A percentile compares a stretch with the other conserved stretches of the same genome.
Conservation (phyloP, 2,888 invertebrate genomes). For the Euplexia lucipara region DNA sequence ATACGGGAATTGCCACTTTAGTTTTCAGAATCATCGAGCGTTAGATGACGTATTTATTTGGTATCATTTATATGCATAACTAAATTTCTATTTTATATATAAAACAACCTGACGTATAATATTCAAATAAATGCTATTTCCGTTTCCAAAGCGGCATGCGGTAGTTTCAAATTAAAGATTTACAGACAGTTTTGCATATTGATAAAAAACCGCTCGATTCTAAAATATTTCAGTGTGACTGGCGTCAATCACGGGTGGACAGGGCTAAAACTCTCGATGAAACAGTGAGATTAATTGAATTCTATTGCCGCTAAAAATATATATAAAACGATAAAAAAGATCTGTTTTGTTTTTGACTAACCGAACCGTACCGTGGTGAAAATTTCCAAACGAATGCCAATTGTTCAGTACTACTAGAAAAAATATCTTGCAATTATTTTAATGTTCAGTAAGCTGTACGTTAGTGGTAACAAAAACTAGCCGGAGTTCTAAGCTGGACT, state of each 20-base stretch:
- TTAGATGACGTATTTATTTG: not conserved
- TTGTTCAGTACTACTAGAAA: not conserved
- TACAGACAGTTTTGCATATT: conserved; percentile 23
- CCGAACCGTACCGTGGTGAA: conserved; percentile 1
- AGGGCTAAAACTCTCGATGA: conserved; percentile 45
- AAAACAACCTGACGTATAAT: too few species aligned
- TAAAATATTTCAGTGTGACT: conserved; percentile 48
- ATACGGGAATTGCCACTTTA: too few species aligned
- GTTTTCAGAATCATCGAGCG: not conserved
- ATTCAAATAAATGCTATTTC: conserved; percentile 12
- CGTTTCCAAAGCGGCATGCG: not conserved
- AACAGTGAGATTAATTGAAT: conserved; percentile 56
- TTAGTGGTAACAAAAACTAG: too few species aligned
- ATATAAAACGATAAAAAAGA: conserved; percentile 27
- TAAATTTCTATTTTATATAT: too few species aligned
- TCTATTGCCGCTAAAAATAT: conserved; percentile 47
- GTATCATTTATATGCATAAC: too few species aligned
- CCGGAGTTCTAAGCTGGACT: too few species aligned
- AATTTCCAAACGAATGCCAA: conserved; percentile 21
- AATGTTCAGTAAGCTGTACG: too few species aligned
- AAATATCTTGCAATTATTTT: too few species aligned
- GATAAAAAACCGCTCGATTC: conserved; percentile 25
- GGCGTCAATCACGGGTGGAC: conserved; percentile 51
- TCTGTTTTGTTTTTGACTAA: conserved; percentile 27
- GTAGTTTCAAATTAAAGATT: conserved; percentile 23